Percentiles rank a stretch among this genome's conserved stretches.
These are phyloP conservation scores for Perca fluviatilis DNA, from an alignment of 2,113 vertebrate genomes.

Conservation along the genomic window DNA sequence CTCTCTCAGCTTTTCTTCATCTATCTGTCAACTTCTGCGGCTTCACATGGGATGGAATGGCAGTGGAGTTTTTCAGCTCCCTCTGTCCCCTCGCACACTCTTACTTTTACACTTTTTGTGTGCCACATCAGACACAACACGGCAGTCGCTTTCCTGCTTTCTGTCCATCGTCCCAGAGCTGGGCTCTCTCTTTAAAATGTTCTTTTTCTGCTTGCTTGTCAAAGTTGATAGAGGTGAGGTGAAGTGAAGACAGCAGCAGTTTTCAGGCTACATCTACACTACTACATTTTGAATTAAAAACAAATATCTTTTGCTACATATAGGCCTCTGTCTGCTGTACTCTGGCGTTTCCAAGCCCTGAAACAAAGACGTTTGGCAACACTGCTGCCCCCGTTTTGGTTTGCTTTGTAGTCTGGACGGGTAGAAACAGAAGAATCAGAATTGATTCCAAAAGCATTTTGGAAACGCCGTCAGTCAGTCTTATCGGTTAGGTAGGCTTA, in stretches of 20 bases:
- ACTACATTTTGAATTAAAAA: no score
- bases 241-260: background rate
- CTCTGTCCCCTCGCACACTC: background rate
- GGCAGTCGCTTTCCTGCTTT: background rate
- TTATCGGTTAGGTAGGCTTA: no score
- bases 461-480: no score
- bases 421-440: no score
- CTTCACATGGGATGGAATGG: background rate
- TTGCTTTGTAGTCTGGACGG: no score
- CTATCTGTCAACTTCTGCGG: slow-evolving; percentile 11
- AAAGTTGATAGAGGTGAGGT: background rate
- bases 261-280: background rate
- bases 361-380: no score
- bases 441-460: no score
- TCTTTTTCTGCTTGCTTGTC: background rate
- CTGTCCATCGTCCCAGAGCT: background rate
- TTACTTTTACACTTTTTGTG: background rate
- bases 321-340: no score
- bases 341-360: no score
- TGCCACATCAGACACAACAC: slow-evolving; percentile 11
- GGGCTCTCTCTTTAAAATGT: background rate
- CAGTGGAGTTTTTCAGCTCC: background rate
- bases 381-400: no score
- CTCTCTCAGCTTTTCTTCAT: slow-evolving; percentile 45
- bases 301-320: no score